Base-by-base conservation (phyloP, 2,888 invertebrate species). In the Odontocolon sp. region DNA sequence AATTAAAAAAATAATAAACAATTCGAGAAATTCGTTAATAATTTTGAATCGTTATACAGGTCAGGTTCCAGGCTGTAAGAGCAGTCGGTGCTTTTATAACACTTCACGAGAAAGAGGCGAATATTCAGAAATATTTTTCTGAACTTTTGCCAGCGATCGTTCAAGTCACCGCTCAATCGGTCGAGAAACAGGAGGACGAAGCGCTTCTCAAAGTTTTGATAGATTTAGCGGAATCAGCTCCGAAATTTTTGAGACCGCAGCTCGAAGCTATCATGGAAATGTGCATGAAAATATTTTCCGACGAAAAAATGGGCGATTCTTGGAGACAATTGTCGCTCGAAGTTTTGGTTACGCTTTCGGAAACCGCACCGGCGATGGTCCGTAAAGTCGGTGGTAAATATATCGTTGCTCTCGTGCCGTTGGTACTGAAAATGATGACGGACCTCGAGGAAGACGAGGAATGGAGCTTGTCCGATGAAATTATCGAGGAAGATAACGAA, bases 351-450 rank as follows among this genome's bases (percentile, higher is more conserved):
- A 94, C 95, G 0, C 91, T 98, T 79, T 94, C 98, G 47, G 99
- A 99, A 92, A 97, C 97, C 28, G 98, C 98, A 3, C 96, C 99
- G 0, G 97, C 98, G 2, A 98, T 98, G 96, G 96, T 99, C 40
- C 94, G 99, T 71, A 99, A 99, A 91, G 95, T 95, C 80, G 97
- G 96, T 9, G 94, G 94, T 28, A 96, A 95, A 87, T 97, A 97
- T 81, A 93, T 99, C 79, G 93, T 94, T 45, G 92, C 94, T 69
- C 91, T 96, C 82, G 95, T 98, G 54, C 96, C 97, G 0, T 92
- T 97, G 75, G 94, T 98, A 81, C 92, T 99, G 78, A 95, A 96
- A 91, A 96, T 99, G 94, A 97, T 99, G 97, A 96, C 98, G 57
- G 98, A 98, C 86, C 91, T 98, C 69, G 98, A 98, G 40, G 98